These are phyloP conservation scores for Hydrotaea cyrtoneurina DNA, from an alignment of 2,888 invertebrate genomes.

Conservation along the genomic window DNA sequence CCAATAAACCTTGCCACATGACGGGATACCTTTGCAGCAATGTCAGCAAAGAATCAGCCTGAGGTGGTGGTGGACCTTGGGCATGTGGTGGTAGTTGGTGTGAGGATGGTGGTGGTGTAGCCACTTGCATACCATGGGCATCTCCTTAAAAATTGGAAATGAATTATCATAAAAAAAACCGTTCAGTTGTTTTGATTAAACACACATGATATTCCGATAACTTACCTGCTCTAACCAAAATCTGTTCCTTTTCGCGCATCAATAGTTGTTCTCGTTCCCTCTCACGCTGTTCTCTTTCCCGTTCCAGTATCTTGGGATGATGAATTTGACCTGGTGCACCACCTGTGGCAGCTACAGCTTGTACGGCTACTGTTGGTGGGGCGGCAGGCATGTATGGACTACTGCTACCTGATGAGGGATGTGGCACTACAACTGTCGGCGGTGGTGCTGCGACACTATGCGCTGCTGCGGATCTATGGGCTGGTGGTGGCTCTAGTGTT, in stretches of 20 bases:
- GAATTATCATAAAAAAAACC: too few relatives aligned
- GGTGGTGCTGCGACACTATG: conserved; percentile 80
- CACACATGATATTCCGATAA: not conserved
- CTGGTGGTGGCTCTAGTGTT: conserved; percentile 83
- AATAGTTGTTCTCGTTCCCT: conserved; percentile 70
- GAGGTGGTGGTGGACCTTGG: conserved; percentile 91
- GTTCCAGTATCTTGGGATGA: conserved; percentile 78
- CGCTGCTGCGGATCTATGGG: conserved; percentile 80
- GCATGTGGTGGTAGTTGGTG: conserved; percentile 84
- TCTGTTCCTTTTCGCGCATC: conserved; percentile 70
- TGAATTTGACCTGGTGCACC: conserved; percentile 72
- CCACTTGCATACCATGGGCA: conserved; percentile 75
- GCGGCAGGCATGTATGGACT: conserved; percentile 74
- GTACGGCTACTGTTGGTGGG: conserved; percentile 64
- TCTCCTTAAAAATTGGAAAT: conserved; percentile 39
- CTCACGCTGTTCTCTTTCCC: conserved; percentile 77
- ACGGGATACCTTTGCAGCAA: conserved; percentile 95
- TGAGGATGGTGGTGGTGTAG: conserved; percentile 64
- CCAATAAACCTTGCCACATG: conserved; percentile 98
- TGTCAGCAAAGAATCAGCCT: conserved; percentile 91
- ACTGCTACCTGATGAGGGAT: conserved; percentile 62
- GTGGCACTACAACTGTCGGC: conserved; percentile 69
- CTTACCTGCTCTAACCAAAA: conserved; percentile 72
- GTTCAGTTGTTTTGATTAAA: too few relatives aligned
- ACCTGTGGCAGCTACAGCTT: conserved; percentile 51